phyloP scores from a whole-genome alignment of 2,888 invertebrate genomes.

The Drosophila neoperkinsi region DNA sequence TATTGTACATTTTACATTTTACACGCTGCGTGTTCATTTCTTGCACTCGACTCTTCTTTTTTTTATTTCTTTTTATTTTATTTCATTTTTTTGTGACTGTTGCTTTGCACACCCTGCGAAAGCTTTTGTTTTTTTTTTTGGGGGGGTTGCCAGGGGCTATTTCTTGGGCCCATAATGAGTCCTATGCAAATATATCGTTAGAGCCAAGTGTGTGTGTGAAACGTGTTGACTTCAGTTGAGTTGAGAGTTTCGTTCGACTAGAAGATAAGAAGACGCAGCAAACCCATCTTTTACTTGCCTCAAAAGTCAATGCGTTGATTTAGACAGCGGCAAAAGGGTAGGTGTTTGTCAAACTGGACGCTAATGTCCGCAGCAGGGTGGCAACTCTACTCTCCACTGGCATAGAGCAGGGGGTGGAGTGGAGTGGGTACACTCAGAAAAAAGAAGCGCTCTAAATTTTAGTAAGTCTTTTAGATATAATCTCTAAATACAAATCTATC shows the following conservation, averaged over 20 bases:
- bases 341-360: conserved; percentile 41
- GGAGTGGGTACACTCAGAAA: conserved; percentile 21
- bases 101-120: conserved; percentile 10
- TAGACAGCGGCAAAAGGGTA: conserved; percentile 1
- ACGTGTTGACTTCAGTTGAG: conserved; percentile 57
- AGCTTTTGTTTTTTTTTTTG: conserved; percentile 20
- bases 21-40: conserved; percentile 67
- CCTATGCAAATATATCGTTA: conserved; percentile 80
- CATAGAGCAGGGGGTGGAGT: background rate
- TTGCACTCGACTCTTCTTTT: conserved; percentile 52
- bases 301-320: conserved; percentile 54
- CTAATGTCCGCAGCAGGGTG: conserved; percentile 53
- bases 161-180: conserved; percentile 65
- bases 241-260: conserved; percentile 38
- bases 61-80: conserved; percentile 4
- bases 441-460: background rate
- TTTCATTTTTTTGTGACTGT: conserved; percentile 16
- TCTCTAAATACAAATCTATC: no score
- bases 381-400: conserved; percentile 12
- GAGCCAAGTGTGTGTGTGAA: conserved; percentile 62
- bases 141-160: conserved; percentile 46
- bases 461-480: background rate
- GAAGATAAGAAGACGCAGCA: conserved; percentile 60
- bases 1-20: conserved; percentile 71
- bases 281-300: conserved; percentile 21